Conservation (phyloP, 2,888 invertebrate genomes). For the Geotrupes spiniger region DNA sequence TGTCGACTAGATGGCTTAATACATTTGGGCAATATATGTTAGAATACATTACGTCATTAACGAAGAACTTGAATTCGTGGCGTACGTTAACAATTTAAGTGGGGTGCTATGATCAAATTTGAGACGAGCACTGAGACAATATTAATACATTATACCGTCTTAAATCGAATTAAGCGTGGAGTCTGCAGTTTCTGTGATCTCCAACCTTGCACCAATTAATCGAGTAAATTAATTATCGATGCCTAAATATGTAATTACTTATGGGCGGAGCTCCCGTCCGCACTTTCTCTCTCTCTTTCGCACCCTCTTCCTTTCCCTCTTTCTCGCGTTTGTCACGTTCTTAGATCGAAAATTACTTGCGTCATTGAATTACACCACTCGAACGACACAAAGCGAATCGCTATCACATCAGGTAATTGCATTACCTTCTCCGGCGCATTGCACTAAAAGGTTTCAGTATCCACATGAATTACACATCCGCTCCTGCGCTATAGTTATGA, state of each 20-base stretch:
- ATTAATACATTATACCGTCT: not conserved
- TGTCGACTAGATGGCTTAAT: too few species aligned
- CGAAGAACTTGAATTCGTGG: too few species aligned
- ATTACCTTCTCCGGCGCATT: constrained; percentile 26
- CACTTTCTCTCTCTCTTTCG: too few species aligned
- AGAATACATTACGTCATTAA: too few species aligned
- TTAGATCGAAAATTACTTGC: constrained; percentile 1
- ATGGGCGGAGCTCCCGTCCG: not conserved
- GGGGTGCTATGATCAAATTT: too few species aligned
- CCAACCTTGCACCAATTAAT: constrained; percentile 12
- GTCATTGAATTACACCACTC: constrained; percentile 1
- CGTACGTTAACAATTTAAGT: too few species aligned
- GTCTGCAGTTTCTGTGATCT: constrained; percentile 6
- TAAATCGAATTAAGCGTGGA: constrained; percentile 13
- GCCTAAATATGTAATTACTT: constrained; percentile 14
- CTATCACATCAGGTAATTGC: constrained; percentile 29
- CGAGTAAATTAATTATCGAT: constrained; percentile 17
- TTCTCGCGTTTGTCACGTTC: too few species aligned
- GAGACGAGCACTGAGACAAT: too few species aligned
- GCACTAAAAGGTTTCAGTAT: constrained; percentile 31
- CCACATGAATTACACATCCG: constrained; percentile 26
- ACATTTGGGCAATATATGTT: too few species aligned
- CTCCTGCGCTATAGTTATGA: constrained; percentile 24
- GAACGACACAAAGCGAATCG: constrained; percentile 14
- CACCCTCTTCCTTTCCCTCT: too few species aligned